Percentiles rank a stretch among this genome's conserved stretches.
These are phyloP conservation scores for Calyptomena viridis DNA, from an alignment of 2,113 vertebrate genomes.

Conservation along the genomic window DNA sequence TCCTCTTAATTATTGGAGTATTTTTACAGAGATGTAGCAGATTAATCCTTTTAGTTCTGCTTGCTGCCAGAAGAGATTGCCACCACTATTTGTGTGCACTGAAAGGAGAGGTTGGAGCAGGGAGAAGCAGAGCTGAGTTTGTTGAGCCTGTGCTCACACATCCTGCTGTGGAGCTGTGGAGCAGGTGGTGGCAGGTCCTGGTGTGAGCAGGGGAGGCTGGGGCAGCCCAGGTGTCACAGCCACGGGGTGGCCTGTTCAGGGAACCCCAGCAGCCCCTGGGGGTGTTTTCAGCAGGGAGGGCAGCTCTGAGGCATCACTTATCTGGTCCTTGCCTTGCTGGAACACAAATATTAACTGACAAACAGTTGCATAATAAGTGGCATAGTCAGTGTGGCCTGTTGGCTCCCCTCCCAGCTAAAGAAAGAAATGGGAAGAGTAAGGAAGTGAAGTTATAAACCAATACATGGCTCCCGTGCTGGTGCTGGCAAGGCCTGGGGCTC, in stretches of 20 bases:
- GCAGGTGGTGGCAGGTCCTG: not conserved
- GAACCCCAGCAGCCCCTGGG: not conserved
- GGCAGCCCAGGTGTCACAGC: not conserved
- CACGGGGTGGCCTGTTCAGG: not conserved
- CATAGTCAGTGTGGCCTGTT: not conserved
- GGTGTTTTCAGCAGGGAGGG: not conserved
- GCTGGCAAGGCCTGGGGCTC: not conserved
- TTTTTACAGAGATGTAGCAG: constrained; percentile 36
- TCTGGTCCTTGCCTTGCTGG: constrained; percentile 21
- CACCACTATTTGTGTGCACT: not conserved
- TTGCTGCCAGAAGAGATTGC: constrained; percentile 37
- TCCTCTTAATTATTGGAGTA: constrained; percentile 55
- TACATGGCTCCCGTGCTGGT: not conserved
- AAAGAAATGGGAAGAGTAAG: not conserved
- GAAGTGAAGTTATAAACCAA: not conserved
- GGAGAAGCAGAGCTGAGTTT: not conserved
- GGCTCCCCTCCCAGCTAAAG: not conserved
- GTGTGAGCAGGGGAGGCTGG: not conserved
- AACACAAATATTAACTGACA: constrained; percentile 50
- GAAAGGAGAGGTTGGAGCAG: not conserved
- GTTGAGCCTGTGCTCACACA: accelerated
- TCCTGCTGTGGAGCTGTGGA: not conserved
- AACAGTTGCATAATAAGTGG: constrained; percentile 1
- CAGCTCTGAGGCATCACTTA: not conserved
- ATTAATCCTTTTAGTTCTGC: constrained; percentile 58